Evolutionary conservation across 2,113 vertebrate genomes (phyloP).

Genomic region (Excalfactoria chinensis): DNA sequence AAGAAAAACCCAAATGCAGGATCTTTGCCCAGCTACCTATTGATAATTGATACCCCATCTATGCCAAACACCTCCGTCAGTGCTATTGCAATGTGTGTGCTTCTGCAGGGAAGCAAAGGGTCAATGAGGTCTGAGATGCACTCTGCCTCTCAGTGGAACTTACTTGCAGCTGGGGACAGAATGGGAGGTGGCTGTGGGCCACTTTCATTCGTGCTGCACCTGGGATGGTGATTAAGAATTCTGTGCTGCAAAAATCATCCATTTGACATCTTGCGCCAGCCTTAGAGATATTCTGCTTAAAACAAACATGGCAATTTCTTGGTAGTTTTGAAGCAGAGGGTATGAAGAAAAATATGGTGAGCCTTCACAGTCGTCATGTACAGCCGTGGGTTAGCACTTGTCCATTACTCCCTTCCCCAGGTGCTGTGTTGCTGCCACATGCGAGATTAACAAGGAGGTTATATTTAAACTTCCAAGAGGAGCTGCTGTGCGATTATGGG

Average conservation of each 20-base stretch:
- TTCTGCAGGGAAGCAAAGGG: background rate
- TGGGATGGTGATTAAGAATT: background rate
- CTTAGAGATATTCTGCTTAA: background rate
- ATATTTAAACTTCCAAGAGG: conserved; percentile 83
- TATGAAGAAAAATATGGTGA: conserved; percentile 20
- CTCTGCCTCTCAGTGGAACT: background rate
- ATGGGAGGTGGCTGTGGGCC: background rate
- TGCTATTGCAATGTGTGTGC: accelerated
- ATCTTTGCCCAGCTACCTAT: background rate
- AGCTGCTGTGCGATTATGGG: conserved; percentile 78
- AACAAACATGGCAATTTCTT: conserved; percentile 5
- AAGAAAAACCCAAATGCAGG: background rate
- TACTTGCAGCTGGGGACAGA: background rate
- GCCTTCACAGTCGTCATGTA: background rate
- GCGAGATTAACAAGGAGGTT: conserved; percentile 80
- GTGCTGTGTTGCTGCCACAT: conserved; percentile 64
- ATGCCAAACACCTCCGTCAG: background rate
- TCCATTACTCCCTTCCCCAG: conserved; percentile 68
- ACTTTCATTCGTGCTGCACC: background rate
- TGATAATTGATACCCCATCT: background rate
- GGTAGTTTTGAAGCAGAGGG: background rate
- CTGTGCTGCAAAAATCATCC: background rate
- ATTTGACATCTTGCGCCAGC: background rate
- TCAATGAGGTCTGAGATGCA: background rate
- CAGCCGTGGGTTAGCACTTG: conserved; percentile 24